These are phyloP conservation scores for Paedocypris sp. DNA, from an alignment of 2,113 vertebrate genomes.

Conservation along the genomic window DNA sequence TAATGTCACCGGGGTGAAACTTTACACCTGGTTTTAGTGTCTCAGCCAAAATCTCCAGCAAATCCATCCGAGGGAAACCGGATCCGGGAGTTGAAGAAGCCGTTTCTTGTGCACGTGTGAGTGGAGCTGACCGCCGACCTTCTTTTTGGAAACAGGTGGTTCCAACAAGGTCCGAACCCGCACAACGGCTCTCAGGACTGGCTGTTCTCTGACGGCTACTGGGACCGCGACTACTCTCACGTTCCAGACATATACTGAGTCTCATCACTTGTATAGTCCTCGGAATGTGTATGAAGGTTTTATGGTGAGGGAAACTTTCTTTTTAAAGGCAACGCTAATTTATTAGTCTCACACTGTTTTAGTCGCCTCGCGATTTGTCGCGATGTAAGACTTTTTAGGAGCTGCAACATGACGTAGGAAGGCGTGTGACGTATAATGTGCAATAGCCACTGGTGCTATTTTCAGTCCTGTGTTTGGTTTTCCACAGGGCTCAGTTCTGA, in stretches of 20 bases:
- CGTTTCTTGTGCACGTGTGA: neutral
- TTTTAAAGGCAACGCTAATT: conserved; percentile 4
- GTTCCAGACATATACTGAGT: conserved; percentile 90
- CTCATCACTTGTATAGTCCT: conserved; percentile 13
- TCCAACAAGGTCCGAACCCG: conserved; percentile 85
- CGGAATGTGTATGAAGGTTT: too few relatives aligned
- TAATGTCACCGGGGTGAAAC: neutral
- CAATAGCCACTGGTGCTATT: neutral
- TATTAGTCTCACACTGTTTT: too few relatives aligned
- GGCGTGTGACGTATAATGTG: neutral
- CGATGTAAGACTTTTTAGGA: too few relatives aligned
- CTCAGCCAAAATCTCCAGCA: neutral
- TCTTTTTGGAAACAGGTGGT: conserved; percentile 72
- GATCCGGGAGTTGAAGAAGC: neutral
- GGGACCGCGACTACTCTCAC: conserved; percentile 84
- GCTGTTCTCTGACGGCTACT: conserved; percentile 85
- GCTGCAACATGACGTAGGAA: neutral
- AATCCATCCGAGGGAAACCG: neutral
- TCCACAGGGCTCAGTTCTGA: neutral
- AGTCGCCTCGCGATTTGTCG: too few relatives aligned
- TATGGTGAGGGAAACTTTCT: too few relatives aligned
- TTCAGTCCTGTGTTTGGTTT: neutral
- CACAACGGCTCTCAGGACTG: conserved; percentile 82
- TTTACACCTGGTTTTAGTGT: conserved; percentile 5
- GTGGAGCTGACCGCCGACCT: neutral